These are phyloP conservation scores for Hylomyscus alleni DNA, from an alignment of 2,797 vertebrate genomes.

Conservation along the genomic window DNA sequence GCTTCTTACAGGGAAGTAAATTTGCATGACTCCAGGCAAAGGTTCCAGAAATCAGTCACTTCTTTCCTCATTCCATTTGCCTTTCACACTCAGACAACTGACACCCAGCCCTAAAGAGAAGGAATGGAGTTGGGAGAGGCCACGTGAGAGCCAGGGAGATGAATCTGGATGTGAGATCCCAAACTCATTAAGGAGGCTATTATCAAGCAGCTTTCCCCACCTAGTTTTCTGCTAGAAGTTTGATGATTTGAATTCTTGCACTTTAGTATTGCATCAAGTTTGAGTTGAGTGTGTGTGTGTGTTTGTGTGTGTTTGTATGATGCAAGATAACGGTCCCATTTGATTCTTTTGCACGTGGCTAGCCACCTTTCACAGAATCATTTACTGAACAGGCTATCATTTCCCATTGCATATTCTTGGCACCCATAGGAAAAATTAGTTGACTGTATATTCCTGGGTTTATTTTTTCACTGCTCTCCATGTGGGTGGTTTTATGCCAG, in stretches of 20 bases:
- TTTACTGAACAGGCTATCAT: not conserved
- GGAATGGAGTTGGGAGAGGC: not conserved
- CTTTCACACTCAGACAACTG: not conserved
- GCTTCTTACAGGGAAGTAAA: constrained; percentile 39
- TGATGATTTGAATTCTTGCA: not conserved
- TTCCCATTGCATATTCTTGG: not conserved
- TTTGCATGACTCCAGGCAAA: constrained; percentile 29
- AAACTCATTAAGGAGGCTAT: not conserved
- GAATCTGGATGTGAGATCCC: not conserved
- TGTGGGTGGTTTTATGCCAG: not conserved
- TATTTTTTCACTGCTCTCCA: not conserved
- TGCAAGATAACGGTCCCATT: not conserved
- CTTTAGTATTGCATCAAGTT: not conserved
- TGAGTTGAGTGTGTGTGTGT: not conserved
- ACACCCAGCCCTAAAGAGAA: not conserved
- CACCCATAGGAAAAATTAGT: not conserved
- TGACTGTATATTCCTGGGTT: not conserved
- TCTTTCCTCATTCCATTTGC: not conserved
- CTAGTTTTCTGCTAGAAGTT: not conserved
- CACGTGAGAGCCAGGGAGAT: not conserved
- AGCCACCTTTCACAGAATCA: not conserved
- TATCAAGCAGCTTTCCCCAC: not conserved
- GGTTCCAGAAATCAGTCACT: not conserved
- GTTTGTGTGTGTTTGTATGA: not conserved
- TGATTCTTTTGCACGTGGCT: not conserved